These are phyloP conservation scores for Haliclona indistincta DNA, from an alignment of 37 sponge, comb jelly and placozoan genomes.

Conservation along the genomic window DNA sequence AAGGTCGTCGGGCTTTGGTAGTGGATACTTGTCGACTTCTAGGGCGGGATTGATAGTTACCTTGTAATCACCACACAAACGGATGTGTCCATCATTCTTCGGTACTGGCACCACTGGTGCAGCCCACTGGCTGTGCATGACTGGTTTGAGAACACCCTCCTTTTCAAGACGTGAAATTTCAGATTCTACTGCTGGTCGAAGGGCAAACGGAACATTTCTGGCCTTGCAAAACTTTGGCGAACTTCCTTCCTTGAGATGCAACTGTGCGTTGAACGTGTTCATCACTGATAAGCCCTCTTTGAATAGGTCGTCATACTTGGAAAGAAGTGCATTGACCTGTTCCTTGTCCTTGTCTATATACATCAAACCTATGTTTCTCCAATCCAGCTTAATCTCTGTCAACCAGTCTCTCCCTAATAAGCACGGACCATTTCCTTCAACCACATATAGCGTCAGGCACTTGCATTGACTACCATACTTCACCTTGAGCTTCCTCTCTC, in stretches of 20 bases:
- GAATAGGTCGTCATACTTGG: conserved; percentile 32
- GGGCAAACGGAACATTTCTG: conserved; percentile 17
- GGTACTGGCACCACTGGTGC: conserved; percentile 56
- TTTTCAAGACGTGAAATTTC: conserved; percentile 4
- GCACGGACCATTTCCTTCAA: conserved; percentile 37
- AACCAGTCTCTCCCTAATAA: conserved; percentile 58
- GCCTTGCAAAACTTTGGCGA: conserved; percentile 20
- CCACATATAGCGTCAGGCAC: conserved; percentile 19
- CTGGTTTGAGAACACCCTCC: conserved; percentile 41
- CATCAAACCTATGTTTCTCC: background rate
- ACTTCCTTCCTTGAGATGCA: background rate
- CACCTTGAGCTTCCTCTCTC: conserved; percentile 11
- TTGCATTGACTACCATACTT: conserved; percentile 3
- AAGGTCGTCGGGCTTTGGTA: conserved; percentile 48
- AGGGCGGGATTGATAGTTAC: conserved; percentile 40
- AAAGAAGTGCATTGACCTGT: conserved; percentile 2
- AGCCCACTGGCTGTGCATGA: conserved; percentile 38
- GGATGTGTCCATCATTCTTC: conserved; percentile 28
- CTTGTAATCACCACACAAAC: conserved; percentile 63
- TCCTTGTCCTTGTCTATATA: background rate
- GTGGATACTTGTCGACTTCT: conserved; percentile 30
- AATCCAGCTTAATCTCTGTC: conserved; percentile 1
- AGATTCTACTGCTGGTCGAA: background rate
- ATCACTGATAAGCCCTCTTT: conserved; percentile 17
- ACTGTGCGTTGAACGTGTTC: conserved; percentile 10